Evolutionary conservation across 2,888 invertebrate species (phyloP).

Genomic region (Drosophila vallismaia): DNA sequence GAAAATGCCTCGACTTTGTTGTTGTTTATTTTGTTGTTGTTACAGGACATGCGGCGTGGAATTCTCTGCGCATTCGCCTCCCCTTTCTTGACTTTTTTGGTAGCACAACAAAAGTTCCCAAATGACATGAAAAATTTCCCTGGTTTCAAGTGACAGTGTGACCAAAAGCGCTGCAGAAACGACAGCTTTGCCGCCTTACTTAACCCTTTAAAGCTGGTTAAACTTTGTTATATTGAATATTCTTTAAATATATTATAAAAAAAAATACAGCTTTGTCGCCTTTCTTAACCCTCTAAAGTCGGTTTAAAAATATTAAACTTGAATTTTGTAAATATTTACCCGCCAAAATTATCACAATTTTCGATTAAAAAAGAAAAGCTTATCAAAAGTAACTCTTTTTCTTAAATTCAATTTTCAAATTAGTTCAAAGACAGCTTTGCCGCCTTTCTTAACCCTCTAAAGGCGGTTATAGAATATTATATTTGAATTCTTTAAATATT

Average conservation of each 20-base stretch:
- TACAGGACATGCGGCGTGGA: not conserved
- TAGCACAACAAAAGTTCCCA: not conserved
- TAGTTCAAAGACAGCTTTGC: not conserved
- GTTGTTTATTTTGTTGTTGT: slow-evolving; percentile 2
- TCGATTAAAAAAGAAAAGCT: too few relatives aligned
- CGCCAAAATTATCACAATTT: too few relatives aligned
- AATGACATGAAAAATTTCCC: not conserved
- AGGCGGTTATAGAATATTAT: not conserved
- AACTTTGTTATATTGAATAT: too few relatives aligned
- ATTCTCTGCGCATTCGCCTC: not conserved
- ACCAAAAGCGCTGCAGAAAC: not conserved
- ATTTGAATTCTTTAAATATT: too few relatives aligned
- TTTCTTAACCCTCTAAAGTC: too few relatives aligned
- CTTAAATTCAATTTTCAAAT: too few relatives aligned
- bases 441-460: not conserved
- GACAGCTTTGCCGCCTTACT: not conserved
- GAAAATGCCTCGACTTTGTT: not conserved
- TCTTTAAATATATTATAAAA: too few relatives aligned
- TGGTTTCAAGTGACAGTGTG: not conserved
- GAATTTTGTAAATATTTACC: too few relatives aligned
- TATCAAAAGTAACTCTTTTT: too few relatives aligned
- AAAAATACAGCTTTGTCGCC: too few relatives aligned
- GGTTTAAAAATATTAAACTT: too few relatives aligned
- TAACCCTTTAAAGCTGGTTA: too few relatives aligned
- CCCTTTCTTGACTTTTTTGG: not conserved